Conservation (phyloP, 2,888 invertebrate species). For the Cephus sareptanus region DNA sequence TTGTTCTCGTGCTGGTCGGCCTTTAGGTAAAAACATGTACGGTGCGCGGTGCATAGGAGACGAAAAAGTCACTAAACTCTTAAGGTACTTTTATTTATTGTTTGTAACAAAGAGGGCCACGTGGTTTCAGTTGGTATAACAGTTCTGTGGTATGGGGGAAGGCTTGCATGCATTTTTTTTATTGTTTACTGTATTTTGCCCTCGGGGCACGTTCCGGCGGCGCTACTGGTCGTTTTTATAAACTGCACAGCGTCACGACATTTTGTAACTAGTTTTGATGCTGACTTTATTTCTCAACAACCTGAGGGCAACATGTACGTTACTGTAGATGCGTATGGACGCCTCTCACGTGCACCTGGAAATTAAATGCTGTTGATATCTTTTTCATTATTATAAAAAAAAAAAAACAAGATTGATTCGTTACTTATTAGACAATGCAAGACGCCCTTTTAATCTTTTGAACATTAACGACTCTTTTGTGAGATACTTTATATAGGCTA, state of each 20-base stretch:
- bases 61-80: not conserved
- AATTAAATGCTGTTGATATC: too few species aligned
- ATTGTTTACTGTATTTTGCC: constrained; percentile 59
- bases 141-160: not conserved
- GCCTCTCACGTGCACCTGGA: too few species aligned
- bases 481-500: too few species aligned
- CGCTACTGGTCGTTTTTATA: constrained; percentile 18
- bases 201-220: constrained; percentile 55
- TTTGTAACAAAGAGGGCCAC: not conserved
- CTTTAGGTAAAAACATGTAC: too few species aligned
- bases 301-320: constrained; percentile 13
- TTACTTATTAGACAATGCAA: too few species aligned
- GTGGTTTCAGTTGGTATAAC: not conserved
- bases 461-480: too few species aligned
- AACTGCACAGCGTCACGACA: constrained; percentile 40
- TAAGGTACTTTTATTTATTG: not conserved
- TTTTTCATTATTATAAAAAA: too few species aligned
- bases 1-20: too few species aligned
- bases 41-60: too few species aligned
- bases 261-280: constrained; percentile 37
- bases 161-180: constrained; percentile 43
- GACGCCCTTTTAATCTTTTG: too few species aligned
- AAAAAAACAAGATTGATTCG: too few species aligned
- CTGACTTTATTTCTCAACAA: constrained; percentile 33
- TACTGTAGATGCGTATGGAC: not conserved